phyloP scores from a whole-genome alignment of 2,113 vertebrate genomes.

The Murina feae region DNA sequence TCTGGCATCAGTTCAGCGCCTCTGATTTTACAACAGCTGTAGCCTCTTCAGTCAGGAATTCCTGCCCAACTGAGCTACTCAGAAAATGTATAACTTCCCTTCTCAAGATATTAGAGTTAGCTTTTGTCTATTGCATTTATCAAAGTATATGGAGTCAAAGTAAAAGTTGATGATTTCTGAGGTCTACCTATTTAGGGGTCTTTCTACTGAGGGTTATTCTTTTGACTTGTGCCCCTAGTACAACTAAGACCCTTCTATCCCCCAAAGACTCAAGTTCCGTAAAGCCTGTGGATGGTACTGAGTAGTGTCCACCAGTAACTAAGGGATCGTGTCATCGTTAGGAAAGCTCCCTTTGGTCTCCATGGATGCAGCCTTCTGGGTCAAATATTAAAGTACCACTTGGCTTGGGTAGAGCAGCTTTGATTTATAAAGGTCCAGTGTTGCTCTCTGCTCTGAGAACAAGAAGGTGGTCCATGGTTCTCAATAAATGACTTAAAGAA shows the following conservation, averaged over 20 bases:
- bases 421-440: not conserved
- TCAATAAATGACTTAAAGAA: constrained; percentile 15
- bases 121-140: not conserved
- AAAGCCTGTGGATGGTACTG: not conserved
- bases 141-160: not conserved
- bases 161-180: not conserved
- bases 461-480: not conserved
- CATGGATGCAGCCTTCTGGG: not conserved
- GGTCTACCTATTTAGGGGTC: not conserved
- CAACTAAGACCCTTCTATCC: not conserved
- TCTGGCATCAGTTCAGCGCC: not conserved
- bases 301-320: not conserved
- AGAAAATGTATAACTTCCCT: not conserved
- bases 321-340: not conserved
- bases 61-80: not conserved
- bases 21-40: not conserved
- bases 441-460: not conserved
- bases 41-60: constrained; percentile 15
- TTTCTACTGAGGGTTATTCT: not conserved
- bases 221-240: not conserved
- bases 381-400: not conserved
- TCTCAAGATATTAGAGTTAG: not conserved
- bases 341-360: not conserved
- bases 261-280: not conserved
- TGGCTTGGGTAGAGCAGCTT: not conserved